Evolutionary conservation across 1,140 invertebrate species (phyloP).

Genomic region (Apis florea): DNA sequence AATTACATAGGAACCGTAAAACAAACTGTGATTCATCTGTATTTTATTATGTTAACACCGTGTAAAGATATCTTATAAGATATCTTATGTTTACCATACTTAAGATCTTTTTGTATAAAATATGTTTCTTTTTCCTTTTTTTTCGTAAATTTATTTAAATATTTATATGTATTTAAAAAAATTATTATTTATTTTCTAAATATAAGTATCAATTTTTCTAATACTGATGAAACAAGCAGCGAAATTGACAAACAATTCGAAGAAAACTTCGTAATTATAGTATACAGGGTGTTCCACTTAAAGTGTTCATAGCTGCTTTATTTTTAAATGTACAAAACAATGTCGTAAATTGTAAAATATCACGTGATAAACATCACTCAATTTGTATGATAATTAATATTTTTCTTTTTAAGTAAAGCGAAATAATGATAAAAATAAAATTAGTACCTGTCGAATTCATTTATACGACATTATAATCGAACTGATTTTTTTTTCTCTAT

Average conservation of each 20-base stretch:
- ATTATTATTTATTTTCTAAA: conserved; percentile 16
- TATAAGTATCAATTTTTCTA: neutral
- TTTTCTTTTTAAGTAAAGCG: conserved; percentile 18
- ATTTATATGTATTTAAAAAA: conserved; percentile 6
- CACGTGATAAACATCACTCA: conserved; percentile 2
- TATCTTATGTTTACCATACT: neutral
- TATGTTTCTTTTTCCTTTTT: conserved; percentile 13
- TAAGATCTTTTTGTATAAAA: neutral
- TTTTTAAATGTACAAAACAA: conserved; percentile 44
- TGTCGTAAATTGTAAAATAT: conserved; percentile 32
- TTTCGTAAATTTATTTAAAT: conserved; percentile 9
- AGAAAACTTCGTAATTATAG: conserved; percentile 40
- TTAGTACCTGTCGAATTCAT: conserved; percentile 36
- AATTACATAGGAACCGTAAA: conserved; percentile 21
- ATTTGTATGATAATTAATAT: conserved; percentile 36
- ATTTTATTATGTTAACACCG: conserved; percentile 37
- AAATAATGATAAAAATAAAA: conserved; percentile 2
- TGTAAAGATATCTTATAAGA: neutral
- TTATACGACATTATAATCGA: conserved; percentile 15
- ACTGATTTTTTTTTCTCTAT: conserved; percentile 4
- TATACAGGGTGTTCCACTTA: conserved; percentile 56
- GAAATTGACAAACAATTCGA: conserved; percentile 5
- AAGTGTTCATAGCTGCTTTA: conserved; percentile 57
- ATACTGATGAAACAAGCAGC: conserved; percentile 3
- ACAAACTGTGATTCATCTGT: conserved; percentile 37